phyloP scores from a whole-genome alignment of 2,797 vertebrate species.

The Knipowitschia caucasica region DNA sequence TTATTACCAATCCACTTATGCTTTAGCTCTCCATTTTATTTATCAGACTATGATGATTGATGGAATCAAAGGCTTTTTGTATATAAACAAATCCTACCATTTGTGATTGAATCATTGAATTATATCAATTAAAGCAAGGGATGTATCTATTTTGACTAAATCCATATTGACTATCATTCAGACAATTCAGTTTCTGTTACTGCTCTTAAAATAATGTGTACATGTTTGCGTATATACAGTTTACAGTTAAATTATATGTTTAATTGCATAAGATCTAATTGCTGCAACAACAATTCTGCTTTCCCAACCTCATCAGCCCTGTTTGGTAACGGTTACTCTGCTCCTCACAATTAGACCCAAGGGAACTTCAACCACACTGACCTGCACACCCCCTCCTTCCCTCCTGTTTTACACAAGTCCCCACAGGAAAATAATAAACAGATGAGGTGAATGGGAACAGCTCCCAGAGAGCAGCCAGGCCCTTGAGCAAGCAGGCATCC shows the following conservation, averaged over 20 bases:
- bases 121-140: no score
- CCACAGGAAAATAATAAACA: conserved; percentile 82
- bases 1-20: no score
- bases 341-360: conserved; percentile 63
- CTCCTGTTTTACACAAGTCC: conserved; percentile 70
- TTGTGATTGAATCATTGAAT: no score
- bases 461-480: conserved; percentile 67
- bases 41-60: no score
- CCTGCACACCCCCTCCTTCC: conserved; percentile 32
- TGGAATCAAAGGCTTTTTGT: no score
- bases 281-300: background rate
- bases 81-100: no score
- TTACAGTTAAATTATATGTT: conserved; percentile 16
- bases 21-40: no score
- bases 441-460: conserved; percentile 78
- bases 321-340: conserved; percentile 3
- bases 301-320: conserved; percentile 2
- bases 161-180: no score
- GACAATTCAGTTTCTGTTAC: no score
- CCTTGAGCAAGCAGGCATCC: conserved; percentile 57
- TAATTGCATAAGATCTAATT: conserved; percentile 24
- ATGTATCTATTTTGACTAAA: no score
- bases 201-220: background rate
- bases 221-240: background rate
- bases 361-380: conserved; percentile 62